These are phyloP conservation scores for Branchipolynoe longqiensis DNA, from an alignment of 2,888 invertebrate genomes.

Conservation along the genomic window DNA sequence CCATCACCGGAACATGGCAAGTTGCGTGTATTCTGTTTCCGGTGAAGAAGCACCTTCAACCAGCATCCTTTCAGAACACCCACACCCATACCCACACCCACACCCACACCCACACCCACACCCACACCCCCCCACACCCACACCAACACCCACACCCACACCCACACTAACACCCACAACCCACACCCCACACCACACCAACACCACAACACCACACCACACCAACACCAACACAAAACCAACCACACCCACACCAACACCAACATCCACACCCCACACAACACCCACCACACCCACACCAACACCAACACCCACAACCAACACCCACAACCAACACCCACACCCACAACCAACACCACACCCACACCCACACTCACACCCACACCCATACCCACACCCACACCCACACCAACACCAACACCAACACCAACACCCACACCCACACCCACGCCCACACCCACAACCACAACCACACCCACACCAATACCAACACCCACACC, in stretches of 20 bases:
- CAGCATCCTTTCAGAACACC: not conserved
- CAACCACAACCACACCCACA: not conserved
- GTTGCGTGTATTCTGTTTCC: slow-evolving; percentile 19
- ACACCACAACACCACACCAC: not conserved
- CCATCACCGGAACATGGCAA: slow-evolving; percentile 14
- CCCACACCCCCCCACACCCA: not conserved
- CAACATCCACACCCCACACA: not conserved
- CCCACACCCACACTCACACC: not conserved
- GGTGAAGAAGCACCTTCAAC: slow-evolving; percentile 15
- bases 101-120: not conserved
- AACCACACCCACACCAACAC: not conserved
- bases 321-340: too few species aligned
- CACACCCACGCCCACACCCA: not conserved
- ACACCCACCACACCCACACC: not conserved
- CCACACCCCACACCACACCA: not conserved
- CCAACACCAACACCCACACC: slow-evolving; percentile 1
- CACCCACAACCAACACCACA: not conserved
- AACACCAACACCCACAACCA: slow-evolving; percentile 27
- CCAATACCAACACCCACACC: not conserved
- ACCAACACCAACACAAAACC: not conserved
- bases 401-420: slow-evolving; percentile 1
- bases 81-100: not conserved
- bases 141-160: not conserved
- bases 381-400: not conserved
- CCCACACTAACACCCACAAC: not conserved